A percentile compares a stretch with the other conserved stretches of the same genome.
These are phyloP conservation scores for Tachystola acroxantha DNA, from an alignment of 2,888 invertebrate species.

Conservation along the genomic window DNA sequence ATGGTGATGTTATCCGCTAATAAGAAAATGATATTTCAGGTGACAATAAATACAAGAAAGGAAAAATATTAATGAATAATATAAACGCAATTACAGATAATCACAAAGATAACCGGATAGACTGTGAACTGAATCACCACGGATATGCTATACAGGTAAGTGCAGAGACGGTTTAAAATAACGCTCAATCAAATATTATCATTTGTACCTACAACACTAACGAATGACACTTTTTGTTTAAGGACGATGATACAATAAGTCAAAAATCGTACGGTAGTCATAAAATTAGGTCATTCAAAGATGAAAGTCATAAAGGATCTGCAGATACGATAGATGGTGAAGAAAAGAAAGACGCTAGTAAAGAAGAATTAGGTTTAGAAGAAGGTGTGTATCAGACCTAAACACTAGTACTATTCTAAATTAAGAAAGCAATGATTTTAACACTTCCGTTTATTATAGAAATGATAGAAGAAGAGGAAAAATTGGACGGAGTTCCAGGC, in stretches of 20 bases:
- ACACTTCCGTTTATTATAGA: constrained; percentile 31
- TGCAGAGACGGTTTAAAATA: too few species aligned
- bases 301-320: constrained; percentile 94
- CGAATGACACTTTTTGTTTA: constrained; percentile 16
- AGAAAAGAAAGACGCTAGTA: constrained; percentile 92
- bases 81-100: constrained; percentile 88
- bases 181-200: too few species aligned
- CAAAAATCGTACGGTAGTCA: constrained; percentile 96
- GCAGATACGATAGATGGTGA: constrained; percentile 91
- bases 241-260: constrained; percentile 89
- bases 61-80: constrained; percentile 88
- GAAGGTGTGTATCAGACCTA: constrained; percentile 76
- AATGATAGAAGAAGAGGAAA: constrained; percentile 81
- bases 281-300: constrained; percentile 92
- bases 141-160: constrained; percentile 80
- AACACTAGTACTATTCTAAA: background rate
- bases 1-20: background rate
- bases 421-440: too few species aligned
- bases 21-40: constrained; percentile 61
- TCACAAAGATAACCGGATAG: constrained; percentile 86
- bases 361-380: constrained; percentile 92
- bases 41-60: constrained; percentile 90
- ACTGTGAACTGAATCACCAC: constrained; percentile 86
- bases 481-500: constrained; percentile 82
- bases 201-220: too few species aligned